Evolutionary conservation across 2,797 vertebrate genomes (phyloP), one percentile per base, ranked within the genome.

Genomic region (Acanthurus leucopareius): DNA sequence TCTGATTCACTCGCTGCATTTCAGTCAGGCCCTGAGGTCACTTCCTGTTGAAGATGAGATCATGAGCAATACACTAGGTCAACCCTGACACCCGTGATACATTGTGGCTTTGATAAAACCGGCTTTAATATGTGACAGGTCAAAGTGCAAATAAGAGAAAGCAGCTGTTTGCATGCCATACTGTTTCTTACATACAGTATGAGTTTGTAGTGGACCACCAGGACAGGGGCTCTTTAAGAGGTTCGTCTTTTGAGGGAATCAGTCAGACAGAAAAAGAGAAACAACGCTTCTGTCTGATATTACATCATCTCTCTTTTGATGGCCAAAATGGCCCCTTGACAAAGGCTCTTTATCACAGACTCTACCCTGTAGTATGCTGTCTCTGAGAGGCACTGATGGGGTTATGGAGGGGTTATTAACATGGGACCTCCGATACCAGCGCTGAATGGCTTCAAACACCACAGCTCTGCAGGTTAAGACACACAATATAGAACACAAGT

Each of bases 291-390:
- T 84, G 77, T 90, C 63, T n/a, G 62, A 84, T 83, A 82, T 94
- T 87, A 89, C 90, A 84, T 93, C 90, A 92, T 90, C 79, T 79
- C 72, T 79, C 88, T 62, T 94, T 83, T 89, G 89, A 90, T 79
- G 84, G 77, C 82, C 87, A 85, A 90, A 92, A 89, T 80, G 82
- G 62, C 75, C 74, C 63, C n/a, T 47, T 69, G 58, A 93, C 91
- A 94, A 93, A 88, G 91, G 77, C 88, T 90, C 92, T 89, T 93
- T 94, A 87, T 91, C 60, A 86, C 84, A 47, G 56, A 71, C 44
- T 57, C 78, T 40, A 62, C 62, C 65, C 78, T 65, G 74, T 67
- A 85, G 75, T 69, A 69, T 63, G 82, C 81, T 48, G 83, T 85
- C 92, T 89, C 86, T 77, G 84, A 84, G 82, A 86, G 87, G 85